Evolutionary conservation across 2,888 invertebrate genomes (phyloP).

Genomic region (Nineta flava): DNA sequence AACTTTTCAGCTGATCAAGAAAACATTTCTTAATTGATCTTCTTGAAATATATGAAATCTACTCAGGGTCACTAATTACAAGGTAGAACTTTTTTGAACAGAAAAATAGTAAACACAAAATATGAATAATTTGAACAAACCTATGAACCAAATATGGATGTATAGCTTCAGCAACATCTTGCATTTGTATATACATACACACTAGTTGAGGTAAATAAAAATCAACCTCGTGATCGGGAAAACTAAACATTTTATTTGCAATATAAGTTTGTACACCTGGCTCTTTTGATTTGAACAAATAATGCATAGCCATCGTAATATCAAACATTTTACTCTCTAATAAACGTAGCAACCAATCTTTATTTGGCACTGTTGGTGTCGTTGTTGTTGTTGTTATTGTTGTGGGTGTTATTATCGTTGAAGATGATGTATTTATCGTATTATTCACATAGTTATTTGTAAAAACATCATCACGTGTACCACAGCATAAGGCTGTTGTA

Average conservation of each 20-base stretch:
- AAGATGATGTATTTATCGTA: slow-evolving; percentile 9
- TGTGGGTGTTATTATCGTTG: slow-evolving; percentile 6
- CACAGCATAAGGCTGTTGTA: slow-evolving; percentile 25
- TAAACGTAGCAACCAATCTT: slow-evolving; percentile 66
- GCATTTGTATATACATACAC: slow-evolving; percentile 97
- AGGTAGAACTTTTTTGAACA: too few species aligned
- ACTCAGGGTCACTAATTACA: too few species aligned
- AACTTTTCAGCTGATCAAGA: too few species aligned
- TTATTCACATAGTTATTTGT: background rate
- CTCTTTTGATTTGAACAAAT: slow-evolving; percentile 95
- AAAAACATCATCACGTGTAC: slow-evolving; percentile 14
- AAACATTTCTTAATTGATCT: too few species aligned
- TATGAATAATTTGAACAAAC: slow-evolving; percentile 29
- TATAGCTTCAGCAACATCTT: slow-evolving; percentile 87
- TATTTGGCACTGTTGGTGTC: slow-evolving; percentile 28
- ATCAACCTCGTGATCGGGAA: slow-evolving; percentile 82
- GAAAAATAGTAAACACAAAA: too few species aligned
- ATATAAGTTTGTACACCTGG: slow-evolving; percentile 95
- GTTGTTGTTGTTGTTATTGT: slow-evolving; percentile 20
- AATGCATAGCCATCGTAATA: slow-evolving; percentile 96
- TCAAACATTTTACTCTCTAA: slow-evolving; percentile 97
- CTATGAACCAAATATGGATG: slow-evolving; percentile 69
- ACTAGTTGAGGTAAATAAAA: slow-evolving; percentile 96
- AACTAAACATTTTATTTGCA: slow-evolving; percentile 94
- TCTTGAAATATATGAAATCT: too few species aligned